Percentiles rank a stretch among this genome's conserved stretches.
phyloP scores from a whole-genome alignment of 1,140 invertebrate species.

The Diorhabda carinulata region DNA sequence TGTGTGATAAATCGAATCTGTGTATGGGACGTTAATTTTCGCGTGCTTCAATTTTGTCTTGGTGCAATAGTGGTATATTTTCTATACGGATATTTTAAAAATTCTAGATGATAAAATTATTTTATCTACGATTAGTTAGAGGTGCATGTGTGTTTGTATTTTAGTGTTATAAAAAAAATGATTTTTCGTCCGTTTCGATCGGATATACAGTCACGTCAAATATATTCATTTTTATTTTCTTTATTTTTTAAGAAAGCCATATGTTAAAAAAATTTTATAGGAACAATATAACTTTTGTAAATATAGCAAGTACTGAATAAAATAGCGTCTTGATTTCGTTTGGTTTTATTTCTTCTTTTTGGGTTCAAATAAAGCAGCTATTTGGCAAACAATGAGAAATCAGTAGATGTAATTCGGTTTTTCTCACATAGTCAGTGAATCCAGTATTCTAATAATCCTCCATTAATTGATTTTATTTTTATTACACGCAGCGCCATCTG shows the following conservation, averaged over 20 bases:
- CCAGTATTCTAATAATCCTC: too few species aligned
- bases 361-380: too few species aligned
- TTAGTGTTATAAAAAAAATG: background rate
- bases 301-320: background rate
- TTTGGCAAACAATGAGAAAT: too few species aligned
- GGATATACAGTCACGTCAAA: background rate
- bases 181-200: background rate
- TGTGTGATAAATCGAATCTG: background rate
- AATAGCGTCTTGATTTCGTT: background rate
- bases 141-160: background rate
- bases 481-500: too few species aligned
- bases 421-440: too few species aligned
- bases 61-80: background rate
- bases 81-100: background rate
- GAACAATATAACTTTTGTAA: conserved; percentile 3
- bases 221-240: conserved; percentile 1
- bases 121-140: background rate
- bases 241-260: conserved; percentile 1
- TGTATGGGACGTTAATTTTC: background rate
- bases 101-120: background rate
- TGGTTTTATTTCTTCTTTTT: background rate
- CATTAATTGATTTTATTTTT: too few species aligned
- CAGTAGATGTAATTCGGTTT: too few species aligned
- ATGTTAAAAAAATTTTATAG: conserved; percentile 1
- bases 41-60: background rate